Evolutionary conservation across 2,888 invertebrate genomes (phyloP).

Genomic region (Notodonta ziczac): DNA sequence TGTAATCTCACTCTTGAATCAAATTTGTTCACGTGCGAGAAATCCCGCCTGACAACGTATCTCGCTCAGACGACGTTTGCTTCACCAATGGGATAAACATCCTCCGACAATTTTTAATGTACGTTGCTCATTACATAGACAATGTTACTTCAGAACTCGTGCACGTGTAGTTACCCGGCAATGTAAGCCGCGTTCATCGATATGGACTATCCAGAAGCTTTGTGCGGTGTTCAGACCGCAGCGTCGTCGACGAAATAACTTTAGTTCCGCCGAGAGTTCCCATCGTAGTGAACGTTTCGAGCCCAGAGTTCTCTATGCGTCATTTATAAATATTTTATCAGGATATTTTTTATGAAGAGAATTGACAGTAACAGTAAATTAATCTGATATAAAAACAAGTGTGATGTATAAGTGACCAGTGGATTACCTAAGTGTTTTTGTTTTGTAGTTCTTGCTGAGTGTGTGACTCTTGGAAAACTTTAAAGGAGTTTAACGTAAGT

Average conservation of each 20-base stretch:
- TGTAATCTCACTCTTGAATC: slow-evolving; percentile 72
- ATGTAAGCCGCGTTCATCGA: slow-evolving; percentile 50
- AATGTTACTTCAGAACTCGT: not conserved
- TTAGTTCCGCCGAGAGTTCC: slow-evolving; percentile 70
- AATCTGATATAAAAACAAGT: not conserved
- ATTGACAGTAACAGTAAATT: slow-evolving; percentile 1
- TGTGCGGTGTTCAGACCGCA: slow-evolving; percentile 41
- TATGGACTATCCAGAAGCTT: slow-evolving; percentile 33
- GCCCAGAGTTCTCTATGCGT: slow-evolving; percentile 13
- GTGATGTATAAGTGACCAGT: slow-evolving; percentile 14
- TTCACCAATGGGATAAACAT: slow-evolving; percentile 31
- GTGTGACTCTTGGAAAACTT: slow-evolving; percentile 17
- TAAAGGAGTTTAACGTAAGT: slow-evolving; percentile 1
- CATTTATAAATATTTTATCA: slow-evolving; percentile 23
- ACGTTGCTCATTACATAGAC: slow-evolving; percentile 31
- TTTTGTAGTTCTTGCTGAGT: slow-evolving; percentile 19
- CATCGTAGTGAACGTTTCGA: slow-evolving; percentile 60
- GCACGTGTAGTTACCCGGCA: slow-evolving; percentile 36
- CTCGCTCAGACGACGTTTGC: slow-evolving; percentile 47
- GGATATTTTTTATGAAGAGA: slow-evolving; percentile 32
- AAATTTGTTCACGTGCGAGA: slow-evolving; percentile 75
- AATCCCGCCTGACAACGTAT: slow-evolving; percentile 66
- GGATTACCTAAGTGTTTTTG: slow-evolving; percentile 15
- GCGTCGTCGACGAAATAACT: slow-evolving; percentile 68
- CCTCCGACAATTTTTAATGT: slow-evolving; percentile 17